phyloP scores from a whole-genome alignment of 2,113 vertebrate species.

The Chaetura pelagica region DNA sequence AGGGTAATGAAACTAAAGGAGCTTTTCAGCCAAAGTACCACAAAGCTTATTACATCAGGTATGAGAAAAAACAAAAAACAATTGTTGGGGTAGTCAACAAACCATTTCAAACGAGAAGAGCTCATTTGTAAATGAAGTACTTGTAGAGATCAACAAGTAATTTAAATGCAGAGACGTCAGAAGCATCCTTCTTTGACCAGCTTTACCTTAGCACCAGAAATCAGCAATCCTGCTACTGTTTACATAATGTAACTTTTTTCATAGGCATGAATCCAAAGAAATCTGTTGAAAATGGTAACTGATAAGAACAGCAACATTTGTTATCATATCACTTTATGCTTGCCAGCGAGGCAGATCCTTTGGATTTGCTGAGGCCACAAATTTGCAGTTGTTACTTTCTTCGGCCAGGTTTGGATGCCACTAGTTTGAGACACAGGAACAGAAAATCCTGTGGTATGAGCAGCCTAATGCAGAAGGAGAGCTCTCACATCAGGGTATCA shows the following conservation, averaged over 20 bases:
- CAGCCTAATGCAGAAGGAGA: not conserved
- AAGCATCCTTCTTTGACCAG: not conserved
- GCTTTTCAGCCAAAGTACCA: not conserved
- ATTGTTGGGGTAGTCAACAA: not conserved
- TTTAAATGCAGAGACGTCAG: constrained; percentile 1
- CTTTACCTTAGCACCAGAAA: not conserved
- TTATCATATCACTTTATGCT: not conserved
- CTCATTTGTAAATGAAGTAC: not conserved
- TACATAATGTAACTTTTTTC: not conserved
- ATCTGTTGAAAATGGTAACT: not conserved
- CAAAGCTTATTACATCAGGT: not conserved
- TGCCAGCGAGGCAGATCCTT: not conserved
- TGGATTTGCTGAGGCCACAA: not conserved
- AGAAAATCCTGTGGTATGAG: not conserved
- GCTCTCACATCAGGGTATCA: not conserved
- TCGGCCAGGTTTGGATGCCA: not conserved
- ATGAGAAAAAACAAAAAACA: not conserved
- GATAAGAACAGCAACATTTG: not conserved
- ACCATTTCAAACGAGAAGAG: constrained; percentile 1
- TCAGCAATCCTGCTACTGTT: not conserved
- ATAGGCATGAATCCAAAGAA: not conserved
- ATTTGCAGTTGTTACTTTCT: not conserved
- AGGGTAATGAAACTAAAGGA: not conserved
- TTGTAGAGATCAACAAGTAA: not conserved
- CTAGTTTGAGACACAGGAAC: not conserved